A percentile compares a stretch with the other conserved stretches of the same genome.
Evolutionary conservation across 2,888 invertebrate genomes (phyloP).

Genomic region (Cetonia aurata): DNA sequence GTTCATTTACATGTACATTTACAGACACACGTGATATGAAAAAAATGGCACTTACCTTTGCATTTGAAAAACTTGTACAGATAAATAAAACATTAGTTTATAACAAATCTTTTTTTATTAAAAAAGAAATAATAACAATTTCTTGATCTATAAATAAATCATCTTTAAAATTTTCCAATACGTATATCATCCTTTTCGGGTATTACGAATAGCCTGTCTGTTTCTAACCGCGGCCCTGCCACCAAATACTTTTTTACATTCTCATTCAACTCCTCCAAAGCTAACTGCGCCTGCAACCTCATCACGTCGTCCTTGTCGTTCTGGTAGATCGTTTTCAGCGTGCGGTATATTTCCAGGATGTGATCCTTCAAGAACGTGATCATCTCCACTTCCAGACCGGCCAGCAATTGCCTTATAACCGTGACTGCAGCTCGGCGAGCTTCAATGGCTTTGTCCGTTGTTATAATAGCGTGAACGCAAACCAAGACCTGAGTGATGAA

Average conservation of each 20-base stretch:
- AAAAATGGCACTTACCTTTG: not conserved
- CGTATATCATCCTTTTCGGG: conserved; percentile 8
- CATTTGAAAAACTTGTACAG: too few species aligned
- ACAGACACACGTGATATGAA: not conserved
- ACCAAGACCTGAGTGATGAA: conserved; percentile 74
- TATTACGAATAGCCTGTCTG: conserved; percentile 58
- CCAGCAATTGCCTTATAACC: conserved; percentile 79
- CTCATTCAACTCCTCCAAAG: conserved; percentile 81
- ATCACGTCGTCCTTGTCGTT: conserved; percentile 78
- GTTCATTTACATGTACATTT: too few species aligned
- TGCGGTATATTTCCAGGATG: conserved; percentile 78
- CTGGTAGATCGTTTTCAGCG: conserved; percentile 75
- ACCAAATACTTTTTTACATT: conserved; percentile 68
- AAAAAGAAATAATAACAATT: too few species aligned
- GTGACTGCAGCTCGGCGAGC: conserved; percentile 84
- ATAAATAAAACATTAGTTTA: too few species aligned
- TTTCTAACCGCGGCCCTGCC: conserved; percentile 54
- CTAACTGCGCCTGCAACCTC: conserved; percentile 80
- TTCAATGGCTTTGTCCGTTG: conserved; percentile 78
- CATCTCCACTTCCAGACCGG: conserved; percentile 80
- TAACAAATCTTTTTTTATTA: too few species aligned
- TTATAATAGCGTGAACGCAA: conserved; percentile 77
- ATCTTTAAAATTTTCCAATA: too few species aligned
- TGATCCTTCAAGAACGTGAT: conserved; percentile 76
- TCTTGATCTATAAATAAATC: too few species aligned